These are phyloP conservation scores for Halictus quadricinctus DNA, from an alignment of 2,888 invertebrate genomes.

Conservation along the genomic window DNA sequence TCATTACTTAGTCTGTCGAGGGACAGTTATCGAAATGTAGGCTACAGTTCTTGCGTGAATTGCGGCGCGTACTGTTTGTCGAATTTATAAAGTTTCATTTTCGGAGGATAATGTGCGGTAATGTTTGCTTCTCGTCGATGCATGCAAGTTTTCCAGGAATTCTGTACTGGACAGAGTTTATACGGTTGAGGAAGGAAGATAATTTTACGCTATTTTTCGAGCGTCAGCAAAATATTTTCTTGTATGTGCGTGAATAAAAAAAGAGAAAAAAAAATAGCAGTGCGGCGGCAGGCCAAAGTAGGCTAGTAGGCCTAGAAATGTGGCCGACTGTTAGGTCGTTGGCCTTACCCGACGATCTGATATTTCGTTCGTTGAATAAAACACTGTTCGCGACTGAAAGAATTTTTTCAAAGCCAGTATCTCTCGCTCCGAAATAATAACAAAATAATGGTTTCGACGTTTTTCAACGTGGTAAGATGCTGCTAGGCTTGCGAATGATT, in stretches of 20 bases:
- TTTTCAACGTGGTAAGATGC: neutral
- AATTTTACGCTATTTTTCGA: neutral
- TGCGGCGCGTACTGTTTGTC: neutral
- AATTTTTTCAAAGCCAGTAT: neutral
- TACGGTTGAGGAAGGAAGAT: neutral
- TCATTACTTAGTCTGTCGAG: neutral
- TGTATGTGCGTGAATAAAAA: neutral
- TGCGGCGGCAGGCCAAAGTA: neutral
- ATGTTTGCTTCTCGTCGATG: neutral
- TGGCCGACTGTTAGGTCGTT: neutral
- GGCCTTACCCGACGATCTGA: neutral
- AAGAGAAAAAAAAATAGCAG: neutral
- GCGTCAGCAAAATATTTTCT: neutral
- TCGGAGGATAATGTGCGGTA: neutral
- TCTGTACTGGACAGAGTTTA: neutral
- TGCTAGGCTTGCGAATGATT: neutral
- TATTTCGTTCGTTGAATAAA: neutral
- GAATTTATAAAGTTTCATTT: neutral
- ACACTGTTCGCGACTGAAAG: neutral
- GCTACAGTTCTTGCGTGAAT: neutral
- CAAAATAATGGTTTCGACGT: neutral
- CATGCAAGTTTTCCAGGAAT: neutral
- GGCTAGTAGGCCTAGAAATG: slow-evolving; percentile 6
- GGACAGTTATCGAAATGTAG: neutral
- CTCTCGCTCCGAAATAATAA: neutral